Conservation (phyloP, 2,113 vertebrate species). For the Macaca mulatta region DNA sequence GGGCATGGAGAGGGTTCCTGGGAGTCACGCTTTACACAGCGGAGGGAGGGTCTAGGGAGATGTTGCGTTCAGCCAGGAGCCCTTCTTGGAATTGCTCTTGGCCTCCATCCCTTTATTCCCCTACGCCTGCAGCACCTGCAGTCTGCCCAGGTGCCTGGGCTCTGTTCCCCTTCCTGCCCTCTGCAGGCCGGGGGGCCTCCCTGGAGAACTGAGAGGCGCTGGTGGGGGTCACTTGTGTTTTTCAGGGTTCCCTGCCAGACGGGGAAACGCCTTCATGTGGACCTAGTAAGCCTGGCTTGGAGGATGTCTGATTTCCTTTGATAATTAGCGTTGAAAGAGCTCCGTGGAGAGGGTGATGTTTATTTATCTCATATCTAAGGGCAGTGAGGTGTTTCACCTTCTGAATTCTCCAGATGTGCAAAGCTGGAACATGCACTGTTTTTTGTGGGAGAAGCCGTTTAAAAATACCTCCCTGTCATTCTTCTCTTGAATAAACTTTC, state of each 20-base stretch:
- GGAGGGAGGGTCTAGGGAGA: not conserved
- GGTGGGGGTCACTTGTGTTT: not conserved
- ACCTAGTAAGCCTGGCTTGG: not conserved
- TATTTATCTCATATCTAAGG: not conserved
- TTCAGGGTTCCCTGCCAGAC: not conserved
- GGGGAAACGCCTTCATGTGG: not conserved
- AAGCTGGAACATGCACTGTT: not conserved
- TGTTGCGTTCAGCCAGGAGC: not conserved
- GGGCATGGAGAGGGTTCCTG: not conserved
- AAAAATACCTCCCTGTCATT: not conserved
- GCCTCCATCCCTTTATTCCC: not conserved
- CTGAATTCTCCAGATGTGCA: not conserved
- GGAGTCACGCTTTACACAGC: not conserved
- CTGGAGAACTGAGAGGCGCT: not conserved
- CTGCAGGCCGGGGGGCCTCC: not conserved
- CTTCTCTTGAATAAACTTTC: not conserved
- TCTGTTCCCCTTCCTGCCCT: not conserved
- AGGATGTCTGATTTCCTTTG: not conserved
- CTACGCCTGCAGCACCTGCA: not conserved
- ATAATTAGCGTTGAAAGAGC: not conserved
- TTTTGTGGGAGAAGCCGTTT: not conserved
- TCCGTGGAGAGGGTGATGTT: not conserved
- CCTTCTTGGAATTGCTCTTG: not conserved
- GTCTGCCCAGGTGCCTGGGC: not conserved
- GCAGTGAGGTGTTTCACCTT: not conserved